Base-by-base conservation (phyloP, 2,888 invertebrate species). In the Blastobasis lacticolella region DNA sequence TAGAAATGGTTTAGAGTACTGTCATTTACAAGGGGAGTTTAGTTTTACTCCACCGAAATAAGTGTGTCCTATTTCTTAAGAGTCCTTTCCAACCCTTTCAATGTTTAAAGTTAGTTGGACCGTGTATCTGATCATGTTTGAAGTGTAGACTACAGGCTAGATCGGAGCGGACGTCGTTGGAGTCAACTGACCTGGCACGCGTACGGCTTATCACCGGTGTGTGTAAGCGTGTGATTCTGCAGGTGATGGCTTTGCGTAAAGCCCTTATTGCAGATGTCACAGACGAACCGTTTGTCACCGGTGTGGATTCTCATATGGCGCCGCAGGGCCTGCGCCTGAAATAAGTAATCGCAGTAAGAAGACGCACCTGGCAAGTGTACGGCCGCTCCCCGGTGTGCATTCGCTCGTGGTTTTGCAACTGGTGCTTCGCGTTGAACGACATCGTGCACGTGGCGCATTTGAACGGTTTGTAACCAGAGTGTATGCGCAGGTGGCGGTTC, bases 371-470 rank as follows among this genome's bases (percentile, higher is more conserved):
- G 60, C 88, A 88, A 9, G 79, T 70, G 69, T 83, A 89, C 0
- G 88, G 88, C 48, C 88, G 75, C 68, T 88, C 88, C 43, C 89
- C 89, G 45, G 88, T 88, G 66, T 89, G 88, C 86, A 89, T 88
- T 54, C 88, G 66, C 72, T 87, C 87, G 71, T 89, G 88, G 71
- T 88, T 88, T 72, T 85, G 86, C 67, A 89, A 73, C 73, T 89
- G 88, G 61, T 89, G 88, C 67, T 88, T 89, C 53, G 88, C 88
- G 69, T 88, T 88, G 75, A 89, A 89, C 7, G 88, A 86, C 89
- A 89, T 88, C 43, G 87, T 75, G 66, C 88, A 89, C 43, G 81
- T 79, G 43, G 66, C 69, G 67, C 89, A 89, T 60, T 88, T 88
- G 74, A 62, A 88, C 7, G 89, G 89, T 67, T 89, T 89, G 75